Conservation (phyloP, 2,888 invertebrate genomes). For the Fabriciana adippe region DNA sequence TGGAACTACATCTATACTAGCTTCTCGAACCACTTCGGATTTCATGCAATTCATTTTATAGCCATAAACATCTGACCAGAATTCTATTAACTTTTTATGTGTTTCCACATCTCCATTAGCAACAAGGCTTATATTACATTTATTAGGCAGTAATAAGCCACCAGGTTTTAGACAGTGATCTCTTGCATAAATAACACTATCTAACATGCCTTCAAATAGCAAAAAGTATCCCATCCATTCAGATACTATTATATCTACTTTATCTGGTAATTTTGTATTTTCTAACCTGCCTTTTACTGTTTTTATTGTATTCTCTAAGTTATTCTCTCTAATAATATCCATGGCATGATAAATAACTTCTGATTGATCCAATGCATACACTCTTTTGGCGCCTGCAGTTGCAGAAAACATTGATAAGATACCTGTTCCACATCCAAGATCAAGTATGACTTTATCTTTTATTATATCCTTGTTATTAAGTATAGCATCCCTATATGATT, state of each 20-base stretch:
- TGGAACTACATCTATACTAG: constrained; percentile 78
- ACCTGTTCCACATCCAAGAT: constrained; percentile 98
- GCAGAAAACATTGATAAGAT: constrained; percentile 99
- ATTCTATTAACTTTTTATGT: constrained; percentile 88
- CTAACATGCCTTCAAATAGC: constrained; percentile 97
- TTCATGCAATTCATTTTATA: constrained; percentile 97
- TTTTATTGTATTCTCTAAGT: constrained; percentile 86
- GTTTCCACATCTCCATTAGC: constrained; percentile 90
- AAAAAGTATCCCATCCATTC: constrained; percentile 99
- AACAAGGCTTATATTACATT: constrained; percentile 90
- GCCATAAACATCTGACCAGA: constrained; percentile 97
- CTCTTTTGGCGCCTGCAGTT: constrained; percentile 93
- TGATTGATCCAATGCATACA: constrained; percentile 97
- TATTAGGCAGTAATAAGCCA: constrained; percentile 91
- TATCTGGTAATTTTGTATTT: constrained; percentile 88
- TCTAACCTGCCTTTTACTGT: constrained; percentile 94
- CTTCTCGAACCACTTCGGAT: constrained; percentile 90
- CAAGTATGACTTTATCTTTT: constrained; percentile 91
- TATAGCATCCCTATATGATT: constrained; percentile 93
- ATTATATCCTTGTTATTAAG: constrained; percentile 87
- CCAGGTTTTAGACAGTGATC: constrained; percentile 89
- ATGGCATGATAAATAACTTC: constrained; percentile 97
- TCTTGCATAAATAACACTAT: constrained; percentile 94
- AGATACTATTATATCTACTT: constrained; percentile 95
- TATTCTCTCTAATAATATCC: constrained; percentile 95